Conservation (phyloP, 2,888 invertebrate genomes). For the Octodonta nipae region DNA sequence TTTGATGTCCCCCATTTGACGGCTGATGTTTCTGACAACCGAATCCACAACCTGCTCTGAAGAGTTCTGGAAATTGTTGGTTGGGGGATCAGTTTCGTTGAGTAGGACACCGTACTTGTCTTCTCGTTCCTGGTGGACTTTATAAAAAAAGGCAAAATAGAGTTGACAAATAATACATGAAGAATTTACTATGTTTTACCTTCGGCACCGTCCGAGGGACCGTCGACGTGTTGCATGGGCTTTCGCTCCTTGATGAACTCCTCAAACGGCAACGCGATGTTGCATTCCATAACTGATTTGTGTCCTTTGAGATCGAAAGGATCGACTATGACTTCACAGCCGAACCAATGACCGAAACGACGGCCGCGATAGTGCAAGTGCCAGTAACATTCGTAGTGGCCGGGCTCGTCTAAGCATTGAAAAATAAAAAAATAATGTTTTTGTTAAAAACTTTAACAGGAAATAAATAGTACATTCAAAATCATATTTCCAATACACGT, state of each 20-base stretch:
- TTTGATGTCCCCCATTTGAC: slow-evolving; percentile 12
- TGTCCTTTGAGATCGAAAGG: slow-evolving; percentile 17
- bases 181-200: too few relatives aligned
- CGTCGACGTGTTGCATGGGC: too few relatives aligned
- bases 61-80: too few relatives aligned
- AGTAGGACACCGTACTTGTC: too few relatives aligned
- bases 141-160: too few relatives aligned
- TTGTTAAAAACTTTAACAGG: neutral
- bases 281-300: slow-evolving; percentile 18
- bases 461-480: neutral
- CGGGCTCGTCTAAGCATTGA: slow-evolving; percentile 29
- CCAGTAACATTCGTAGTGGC: slow-evolving; percentile 36
- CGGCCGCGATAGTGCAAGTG: slow-evolving; percentile 33
- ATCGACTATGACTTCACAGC: slow-evolving; percentile 32
- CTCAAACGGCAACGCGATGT: too few relatives aligned
- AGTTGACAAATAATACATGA: too few relatives aligned
- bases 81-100: too few relatives aligned
- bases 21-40: slow-evolving; percentile 9
- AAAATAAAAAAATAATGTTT: slow-evolving; percentile 8
- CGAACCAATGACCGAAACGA: slow-evolving; percentile 36
- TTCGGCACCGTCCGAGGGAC: too few relatives aligned
- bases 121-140: too few relatives aligned
- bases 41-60: slow-evolving; percentile 3
- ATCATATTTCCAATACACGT: neutral
- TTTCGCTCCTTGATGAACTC: too few relatives aligned